Conservation (phyloP, 92 coral and sea anemone genomes). For the Virgularia gustaviana region DNA sequence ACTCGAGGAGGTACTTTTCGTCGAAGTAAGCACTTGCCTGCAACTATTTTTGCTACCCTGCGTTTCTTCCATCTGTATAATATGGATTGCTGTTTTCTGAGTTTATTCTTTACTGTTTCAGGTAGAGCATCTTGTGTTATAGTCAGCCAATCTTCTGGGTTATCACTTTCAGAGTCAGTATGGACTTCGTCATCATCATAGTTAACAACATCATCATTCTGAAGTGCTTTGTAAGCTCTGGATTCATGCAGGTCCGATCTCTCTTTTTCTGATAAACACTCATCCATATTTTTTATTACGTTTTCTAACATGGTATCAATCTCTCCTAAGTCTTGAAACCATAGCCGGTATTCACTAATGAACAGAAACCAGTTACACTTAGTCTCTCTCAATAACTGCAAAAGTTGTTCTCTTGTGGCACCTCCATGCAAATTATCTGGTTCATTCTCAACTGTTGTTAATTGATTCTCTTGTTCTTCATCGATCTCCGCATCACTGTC, state of each 20-base stretch:
- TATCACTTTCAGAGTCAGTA: no score
- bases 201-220: conserved; percentile 11
- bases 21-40: not conserved
- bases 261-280: not conserved
- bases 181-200: conserved; percentile 10
- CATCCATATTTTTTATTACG: not conserved
- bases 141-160: no score
- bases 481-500: not conserved
- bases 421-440: not conserved
- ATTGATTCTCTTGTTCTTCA: not conserved
- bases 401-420: conserved; percentile 13
- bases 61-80: not conserved
- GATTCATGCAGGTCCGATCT: not conserved
- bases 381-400: conserved; percentile 3
- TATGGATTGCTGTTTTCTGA: not conserved
- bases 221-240: conserved; percentile 9
- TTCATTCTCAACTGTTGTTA: not conserved
- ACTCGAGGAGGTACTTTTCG: not conserved
- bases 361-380: conserved; percentile 13
- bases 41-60: not conserved
- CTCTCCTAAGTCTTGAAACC: not conserved
- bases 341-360: conserved; percentile 1
- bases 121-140: conserved; percentile 2
- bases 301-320: not conserved
- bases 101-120: not conserved